These are phyloP conservation scores for Sander vitreus DNA, from an alignment of 2,113 vertebrate species.

Conservation along the genomic window DNA sequence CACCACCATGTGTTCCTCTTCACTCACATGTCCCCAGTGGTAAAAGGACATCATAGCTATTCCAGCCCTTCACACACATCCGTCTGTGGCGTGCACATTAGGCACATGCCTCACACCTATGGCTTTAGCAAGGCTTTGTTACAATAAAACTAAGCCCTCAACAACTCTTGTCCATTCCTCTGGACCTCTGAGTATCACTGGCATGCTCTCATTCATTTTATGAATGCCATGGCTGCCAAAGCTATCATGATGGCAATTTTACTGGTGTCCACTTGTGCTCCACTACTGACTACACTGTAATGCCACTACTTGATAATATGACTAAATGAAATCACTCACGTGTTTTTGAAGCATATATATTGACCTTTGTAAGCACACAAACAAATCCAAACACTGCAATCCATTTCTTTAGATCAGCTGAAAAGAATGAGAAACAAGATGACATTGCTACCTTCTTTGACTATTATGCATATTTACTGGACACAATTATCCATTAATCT, in stretches of 20 bases:
- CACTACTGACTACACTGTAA: neutral
- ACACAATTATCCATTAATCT: neutral
- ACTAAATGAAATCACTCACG: neutral
- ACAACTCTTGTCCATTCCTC: constrained; percentile 31
- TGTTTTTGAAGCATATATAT: constrained; percentile 34
- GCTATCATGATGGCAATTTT: neutral
- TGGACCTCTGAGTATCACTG: constrained; percentile 16
- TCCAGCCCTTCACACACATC: constrained; percentile 39
- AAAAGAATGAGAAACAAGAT: neutral
- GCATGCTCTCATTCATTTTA: constrained; percentile 27
- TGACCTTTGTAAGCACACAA: constrained; percentile 47
- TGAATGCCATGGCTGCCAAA: neutral
- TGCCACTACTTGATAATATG: neutral
- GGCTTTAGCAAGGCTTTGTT: constrained; percentile 66
- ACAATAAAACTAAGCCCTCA: constrained; percentile 57
- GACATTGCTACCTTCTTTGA: neutral
- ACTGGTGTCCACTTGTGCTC: neutral
- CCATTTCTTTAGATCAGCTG: neutral
- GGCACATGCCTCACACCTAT: constrained; percentile 54
- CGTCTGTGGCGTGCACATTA: constrained; percentile 41
- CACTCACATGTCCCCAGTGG: constrained; percentile 18
- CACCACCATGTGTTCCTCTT: constrained; percentile 50
- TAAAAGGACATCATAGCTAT: constrained; percentile 51
- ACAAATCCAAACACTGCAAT: constrained; percentile 8
- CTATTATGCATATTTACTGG: neutral